A percentile compares a stretch with the other conserved stretches of the same genome.
Conservation (phyloP, 1,140 invertebrate species). For the Oscheius sp. region DNA sequence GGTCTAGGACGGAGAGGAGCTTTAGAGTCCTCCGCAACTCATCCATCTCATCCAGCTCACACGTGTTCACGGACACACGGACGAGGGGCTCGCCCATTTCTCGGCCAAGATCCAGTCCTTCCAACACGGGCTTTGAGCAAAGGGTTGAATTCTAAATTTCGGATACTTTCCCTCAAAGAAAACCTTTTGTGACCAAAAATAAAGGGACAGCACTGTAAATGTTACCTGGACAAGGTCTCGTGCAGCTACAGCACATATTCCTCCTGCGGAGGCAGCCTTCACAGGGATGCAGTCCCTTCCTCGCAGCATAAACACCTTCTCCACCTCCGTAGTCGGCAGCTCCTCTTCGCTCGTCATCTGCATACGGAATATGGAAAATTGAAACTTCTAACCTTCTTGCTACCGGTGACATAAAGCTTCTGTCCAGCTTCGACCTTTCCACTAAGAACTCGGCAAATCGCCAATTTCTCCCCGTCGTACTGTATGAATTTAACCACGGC, state of each 20-base stretch:
- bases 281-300: constrained; percentile 82
- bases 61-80: constrained; percentile 87
- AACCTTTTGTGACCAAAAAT: constrained; percentile 66
- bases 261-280: constrained; percentile 79
- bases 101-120: constrained; percentile 13
- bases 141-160: constrained; percentile 57
- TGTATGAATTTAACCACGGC: constrained; percentile 46
- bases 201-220: background rate
- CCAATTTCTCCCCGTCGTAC: constrained; percentile 37
- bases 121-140: background rate
- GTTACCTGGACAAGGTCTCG: constrained; percentile 64
- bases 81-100: constrained; percentile 76
- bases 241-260: constrained; percentile 74
- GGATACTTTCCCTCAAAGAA: constrained; percentile 36
- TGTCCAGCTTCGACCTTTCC: constrained; percentile 46
- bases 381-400: constrained; percentile 23
- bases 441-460: constrained; percentile 51
- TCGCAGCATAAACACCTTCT: constrained; percentile 84
- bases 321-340: constrained; percentile 63
- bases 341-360: background rate
- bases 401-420: constrained; percentile 5
- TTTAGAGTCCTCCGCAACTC: constrained; percentile 77
- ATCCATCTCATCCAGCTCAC: constrained; percentile 72
- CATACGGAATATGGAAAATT: background rate
- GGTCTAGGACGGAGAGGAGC: constrained; percentile 85